Evolutionary conservation across 2,113 vertebrate genomes (phyloP).

Genomic region (Chlamydotis undulata): DNA sequence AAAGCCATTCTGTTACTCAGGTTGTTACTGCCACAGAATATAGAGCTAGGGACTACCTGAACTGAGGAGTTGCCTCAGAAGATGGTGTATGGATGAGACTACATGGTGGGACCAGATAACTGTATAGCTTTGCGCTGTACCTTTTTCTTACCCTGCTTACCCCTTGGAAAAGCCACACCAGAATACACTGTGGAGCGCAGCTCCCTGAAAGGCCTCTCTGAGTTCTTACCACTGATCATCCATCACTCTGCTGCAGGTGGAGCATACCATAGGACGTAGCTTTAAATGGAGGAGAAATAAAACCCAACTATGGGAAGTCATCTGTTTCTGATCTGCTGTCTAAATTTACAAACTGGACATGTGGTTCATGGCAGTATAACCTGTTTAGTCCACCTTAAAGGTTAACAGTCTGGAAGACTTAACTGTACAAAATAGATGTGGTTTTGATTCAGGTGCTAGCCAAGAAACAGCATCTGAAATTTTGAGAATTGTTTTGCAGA

Average conservation of each 20-base stretch:
- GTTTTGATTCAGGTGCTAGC: slow-evolving; percentile 3
- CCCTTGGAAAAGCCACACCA: background rate
- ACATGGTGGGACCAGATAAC: background rate
- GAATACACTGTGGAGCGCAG: background rate
- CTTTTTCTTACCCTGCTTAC: background rate
- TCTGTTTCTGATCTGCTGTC: background rate
- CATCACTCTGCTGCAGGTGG: background rate
- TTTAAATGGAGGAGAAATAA: background rate
- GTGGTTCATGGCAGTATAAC: background rate
- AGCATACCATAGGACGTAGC: background rate
- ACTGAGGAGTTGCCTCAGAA: background rate
- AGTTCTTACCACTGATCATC: background rate
- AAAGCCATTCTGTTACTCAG: background rate
- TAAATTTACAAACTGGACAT: background rate
- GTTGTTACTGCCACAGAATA: background rate
- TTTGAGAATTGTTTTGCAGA: background rate
- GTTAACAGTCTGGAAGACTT: background rate
- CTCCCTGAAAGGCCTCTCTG: background rate
- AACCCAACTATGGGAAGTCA: background rate
- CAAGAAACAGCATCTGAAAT: background rate
- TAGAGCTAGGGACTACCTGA: background rate
- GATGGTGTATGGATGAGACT: background rate
- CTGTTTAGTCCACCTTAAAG: background rate
- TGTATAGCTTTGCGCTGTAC: background rate
- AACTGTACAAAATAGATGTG: background rate